phyloP scores from a whole-genome alignment of 2,113 vertebrate species.

The Synodontis membranacea region DNA sequence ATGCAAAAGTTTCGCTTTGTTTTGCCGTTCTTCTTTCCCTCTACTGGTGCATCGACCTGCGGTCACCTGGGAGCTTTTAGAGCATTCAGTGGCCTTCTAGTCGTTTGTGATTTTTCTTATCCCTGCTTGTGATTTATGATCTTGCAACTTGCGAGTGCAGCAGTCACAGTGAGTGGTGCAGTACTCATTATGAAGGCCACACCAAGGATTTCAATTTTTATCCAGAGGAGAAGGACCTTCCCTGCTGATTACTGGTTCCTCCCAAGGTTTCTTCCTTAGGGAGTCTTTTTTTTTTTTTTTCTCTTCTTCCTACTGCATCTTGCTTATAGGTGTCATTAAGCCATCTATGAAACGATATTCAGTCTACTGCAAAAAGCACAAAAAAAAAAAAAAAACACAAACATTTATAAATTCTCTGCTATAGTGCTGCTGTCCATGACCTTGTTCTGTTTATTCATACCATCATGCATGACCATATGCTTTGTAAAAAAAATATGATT shows the following conservation, averaged over 20 bases:
- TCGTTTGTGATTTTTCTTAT: conserved; percentile 10
- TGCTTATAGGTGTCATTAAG: neutral
- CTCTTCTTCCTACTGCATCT: neutral
- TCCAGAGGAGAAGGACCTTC: neutral
- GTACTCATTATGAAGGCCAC: conserved; percentile 5
- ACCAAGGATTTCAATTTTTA: conserved; percentile 2
- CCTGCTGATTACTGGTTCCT: neutral
- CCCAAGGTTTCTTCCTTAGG: neutral
- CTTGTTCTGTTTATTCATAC: neutral
- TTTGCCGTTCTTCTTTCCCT: neutral
- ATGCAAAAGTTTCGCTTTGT: neutral
- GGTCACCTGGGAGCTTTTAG: conserved; percentile 25
- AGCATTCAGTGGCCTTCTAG: conserved; percentile 13
- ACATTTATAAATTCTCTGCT: neutral
- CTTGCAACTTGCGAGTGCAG: conserved; percentile 12
- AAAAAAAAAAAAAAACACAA: neutral
- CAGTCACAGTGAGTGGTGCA: conserved; percentile 4
- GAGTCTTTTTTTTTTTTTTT: neutral
- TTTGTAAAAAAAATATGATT: neutral
- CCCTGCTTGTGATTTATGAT: conserved; percentile 20
- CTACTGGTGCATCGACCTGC: neutral
- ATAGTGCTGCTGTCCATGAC: neutral
- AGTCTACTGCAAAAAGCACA: neutral
- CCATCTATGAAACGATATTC: neutral
- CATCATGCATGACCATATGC: neutral